Percentiles rank a stretch among this genome's conserved stretches.
Conservation (phyloP, 2,113 vertebrate genomes). For the Nerophis ophidion region DNA sequence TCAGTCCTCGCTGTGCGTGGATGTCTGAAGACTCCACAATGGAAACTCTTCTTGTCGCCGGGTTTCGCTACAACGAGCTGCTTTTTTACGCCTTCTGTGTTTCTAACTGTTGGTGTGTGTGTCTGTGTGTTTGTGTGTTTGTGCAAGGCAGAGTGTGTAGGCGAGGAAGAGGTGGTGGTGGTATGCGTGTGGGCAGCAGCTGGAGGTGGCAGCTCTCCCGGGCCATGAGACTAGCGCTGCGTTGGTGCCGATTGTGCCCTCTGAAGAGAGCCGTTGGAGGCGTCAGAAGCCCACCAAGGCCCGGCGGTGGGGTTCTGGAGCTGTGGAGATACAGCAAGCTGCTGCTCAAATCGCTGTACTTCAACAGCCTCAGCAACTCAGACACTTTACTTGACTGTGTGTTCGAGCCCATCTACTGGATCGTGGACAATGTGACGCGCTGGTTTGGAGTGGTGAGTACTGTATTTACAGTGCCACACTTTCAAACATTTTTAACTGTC, state of each 20-base stretch:
- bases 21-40: background rate
- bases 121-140: conserved; percentile 59
- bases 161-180: conserved; percentile 26
- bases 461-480: background rate
- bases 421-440: conserved; percentile 90
- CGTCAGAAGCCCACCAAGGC: conserved; percentile 19
- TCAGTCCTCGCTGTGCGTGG: background rate
- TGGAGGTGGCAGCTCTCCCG: conserved; percentile 78
- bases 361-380: conserved; percentile 82
- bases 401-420: conserved; percentile 94
- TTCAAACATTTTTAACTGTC: background rate
- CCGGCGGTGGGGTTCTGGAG: conserved; percentile 51
- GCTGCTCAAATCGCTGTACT: conserved; percentile 81
- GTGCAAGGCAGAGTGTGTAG: conserved; percentile 48
- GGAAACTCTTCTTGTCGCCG: conserved; percentile 1
- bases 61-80: conserved; percentile 40
- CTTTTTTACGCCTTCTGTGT: conserved; percentile 48
- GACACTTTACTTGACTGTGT: conserved; percentile 86
- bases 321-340: conserved; percentile 82
- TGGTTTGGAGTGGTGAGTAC: conserved; percentile 94
- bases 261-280: conserved; percentile 61
- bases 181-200: conserved; percentile 74
- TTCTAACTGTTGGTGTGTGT: conserved; percentile 55
- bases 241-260: conserved; percentile 79
- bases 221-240: conserved; percentile 77